phyloP scores from a whole-genome alignment of 1,140 invertebrate genomes.

The Hyphantria cunea region DNA sequence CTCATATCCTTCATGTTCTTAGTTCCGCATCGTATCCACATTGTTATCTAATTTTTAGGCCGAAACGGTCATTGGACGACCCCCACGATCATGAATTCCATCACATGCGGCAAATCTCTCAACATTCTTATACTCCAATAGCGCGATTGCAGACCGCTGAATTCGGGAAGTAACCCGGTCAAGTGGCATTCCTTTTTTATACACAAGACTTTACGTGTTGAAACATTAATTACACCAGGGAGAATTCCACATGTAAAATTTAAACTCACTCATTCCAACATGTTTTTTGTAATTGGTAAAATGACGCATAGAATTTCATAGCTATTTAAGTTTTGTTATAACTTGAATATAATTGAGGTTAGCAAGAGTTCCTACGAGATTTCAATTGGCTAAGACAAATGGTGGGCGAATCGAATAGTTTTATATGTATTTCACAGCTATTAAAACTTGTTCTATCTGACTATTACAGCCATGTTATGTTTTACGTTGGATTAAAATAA shows the following conservation, averaged over 20 bases:
- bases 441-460: too few species aligned
- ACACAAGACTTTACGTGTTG: background rate
- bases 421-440: too few species aligned
- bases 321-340: conserved; percentile 63
- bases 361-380: conserved; percentile 50
- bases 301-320: conserved; percentile 45
- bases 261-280: too few species aligned
- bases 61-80: conserved; percentile 44
- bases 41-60: conserved; percentile 52
- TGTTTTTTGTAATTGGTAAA: too few species aligned
- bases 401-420: too few species aligned
- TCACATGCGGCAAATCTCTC: conserved; percentile 34
- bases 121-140: conserved; percentile 39
- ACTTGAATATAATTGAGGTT: conserved; percentile 34
- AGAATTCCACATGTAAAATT: too few species aligned
- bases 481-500: conserved; percentile 4
- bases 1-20: conserved; percentile 45
- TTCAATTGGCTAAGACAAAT: conserved; percentile 38
- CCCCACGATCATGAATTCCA: conserved; percentile 36
- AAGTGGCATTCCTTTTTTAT: conserved; percentile 24
- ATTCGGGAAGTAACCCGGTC: conserved; percentile 12
- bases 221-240: conserved; percentile 1
- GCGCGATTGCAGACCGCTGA: conserved; percentile 17
- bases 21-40: conserved; percentile 53
- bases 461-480: too few species aligned